Base-by-base conservation (phyloP, 2,797 vertebrate species). In the Hydrolagus colliei region DNA sequence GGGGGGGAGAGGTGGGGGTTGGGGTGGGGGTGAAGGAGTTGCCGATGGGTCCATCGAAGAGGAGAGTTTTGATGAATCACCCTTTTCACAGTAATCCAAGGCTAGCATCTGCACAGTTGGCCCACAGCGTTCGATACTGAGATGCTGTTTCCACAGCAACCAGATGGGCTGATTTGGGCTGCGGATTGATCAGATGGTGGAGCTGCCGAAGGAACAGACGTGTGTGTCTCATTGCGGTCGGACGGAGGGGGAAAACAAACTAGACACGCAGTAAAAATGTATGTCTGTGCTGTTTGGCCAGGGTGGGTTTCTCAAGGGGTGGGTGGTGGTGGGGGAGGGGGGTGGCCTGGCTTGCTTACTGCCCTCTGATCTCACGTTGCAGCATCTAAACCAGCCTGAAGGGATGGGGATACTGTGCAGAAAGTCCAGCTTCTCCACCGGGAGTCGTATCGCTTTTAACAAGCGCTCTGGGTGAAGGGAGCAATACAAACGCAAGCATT, bases 271-370 rank as follows among this genome's bases (percentile, higher is more conserved):
- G 62, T 20, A 11, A 41, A 59, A 65, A 52, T 77, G 87, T 0
- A 0, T 16, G 80, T 10, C 86, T 72, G 88, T 85, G 78, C 86
- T 63, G 85, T 1, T 1, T 9, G 1, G 13, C 76, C n/a, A 6
- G 0, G 0, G 0, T 0, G 77, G 71, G 16, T 75, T n/a, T 89
- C 89, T 88, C 89, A 87, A 89, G 87, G 87, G 87, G 41, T 86
- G 86, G 16, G 13, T 20, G 61, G 3, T 1, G 8, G n/a, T n/a
- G n/a, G n/a, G 77, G 16, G 5, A 2, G 20, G 0, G 11, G 59
- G 16, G 4, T 86, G 84, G 5, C 87, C 72, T 9, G 14, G 72
- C 71, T 86, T 0, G 0, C 84, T 85, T 75, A 86, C 86, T 27
- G 75, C 0, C 0, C 78, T 52, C 41, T 52, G 41, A 52, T 6